phyloP scores from a whole-genome alignment of 1,140 invertebrate genomes.

The Steinernema feltiae region DNA sequence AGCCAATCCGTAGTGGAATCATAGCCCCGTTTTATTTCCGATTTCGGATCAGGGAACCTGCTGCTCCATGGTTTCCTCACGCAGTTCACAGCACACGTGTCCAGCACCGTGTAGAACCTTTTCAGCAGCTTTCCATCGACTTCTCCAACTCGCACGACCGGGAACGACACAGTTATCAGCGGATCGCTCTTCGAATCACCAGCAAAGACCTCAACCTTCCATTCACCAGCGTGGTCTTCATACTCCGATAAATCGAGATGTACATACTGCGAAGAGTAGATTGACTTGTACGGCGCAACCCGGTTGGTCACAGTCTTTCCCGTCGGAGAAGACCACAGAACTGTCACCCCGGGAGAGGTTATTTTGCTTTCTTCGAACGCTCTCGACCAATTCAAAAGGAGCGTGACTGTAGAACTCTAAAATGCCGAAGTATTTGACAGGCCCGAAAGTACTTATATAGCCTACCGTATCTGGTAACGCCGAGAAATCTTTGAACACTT shows the following conservation, averaged over 20 bases:
- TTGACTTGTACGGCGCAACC: not conserved
- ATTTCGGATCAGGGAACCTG: slow-evolving; percentile 4
- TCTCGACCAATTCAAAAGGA: not conserved
- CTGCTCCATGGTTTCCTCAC: not conserved
- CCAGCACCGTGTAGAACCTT: not conserved
- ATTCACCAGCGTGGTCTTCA: not conserved
- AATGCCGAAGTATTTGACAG: not conserved
- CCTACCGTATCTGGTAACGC: not conserved
- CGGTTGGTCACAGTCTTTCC: not conserved
- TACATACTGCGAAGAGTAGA: not conserved
- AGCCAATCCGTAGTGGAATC: not conserved
- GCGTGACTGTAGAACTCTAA: not conserved
- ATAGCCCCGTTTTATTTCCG: not conserved
- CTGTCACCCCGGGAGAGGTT: not conserved
- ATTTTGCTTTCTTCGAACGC: not conserved
- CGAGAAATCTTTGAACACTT: not conserved
- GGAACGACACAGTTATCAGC: not conserved
- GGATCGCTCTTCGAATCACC: not conserved
- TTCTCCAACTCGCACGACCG: not conserved
- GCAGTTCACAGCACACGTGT: not conserved
- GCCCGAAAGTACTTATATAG: not conserved
- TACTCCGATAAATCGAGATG: not conserved
- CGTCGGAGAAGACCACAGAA: not conserved
- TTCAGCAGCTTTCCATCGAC: not conserved
- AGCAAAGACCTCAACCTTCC: not conserved